Conservation (phyloP, 2,888 invertebrate species). For the Gerris lacustris region DNA sequence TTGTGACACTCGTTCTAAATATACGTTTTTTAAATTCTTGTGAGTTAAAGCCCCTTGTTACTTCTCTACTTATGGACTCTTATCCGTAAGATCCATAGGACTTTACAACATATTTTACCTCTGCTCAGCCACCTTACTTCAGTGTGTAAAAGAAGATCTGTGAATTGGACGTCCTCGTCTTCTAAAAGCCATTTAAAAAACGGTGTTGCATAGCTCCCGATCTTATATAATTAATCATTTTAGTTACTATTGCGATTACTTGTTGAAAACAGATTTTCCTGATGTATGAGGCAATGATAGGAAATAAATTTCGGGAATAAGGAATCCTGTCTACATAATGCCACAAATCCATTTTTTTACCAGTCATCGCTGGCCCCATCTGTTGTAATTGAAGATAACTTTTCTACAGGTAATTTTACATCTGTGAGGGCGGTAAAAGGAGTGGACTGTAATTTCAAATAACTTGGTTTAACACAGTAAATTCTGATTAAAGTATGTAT, state of each 20-base stretch:
- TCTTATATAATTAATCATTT: background rate
- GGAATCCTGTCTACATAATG: constrained; percentile 2
- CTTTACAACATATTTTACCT: no score
- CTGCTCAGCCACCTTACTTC: background rate
- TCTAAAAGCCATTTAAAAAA: background rate
- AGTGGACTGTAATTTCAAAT: no score
- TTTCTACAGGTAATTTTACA: constrained; percentile 2
- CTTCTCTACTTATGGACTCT: no score
- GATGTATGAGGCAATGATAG: background rate
- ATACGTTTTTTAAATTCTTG: no score
- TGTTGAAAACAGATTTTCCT: constrained; percentile 2
- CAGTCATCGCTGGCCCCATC: constrained; percentile 5
- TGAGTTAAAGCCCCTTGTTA: no score
- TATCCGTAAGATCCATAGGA: no score
- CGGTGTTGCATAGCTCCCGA: background rate
- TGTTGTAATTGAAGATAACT: constrained; percentile 2
- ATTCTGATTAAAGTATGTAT: no score
- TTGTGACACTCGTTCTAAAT: no score
- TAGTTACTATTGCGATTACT: background rate
- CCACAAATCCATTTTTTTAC: background rate
- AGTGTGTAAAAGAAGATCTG: background rate
- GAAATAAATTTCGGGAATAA: constrained; percentile 5
- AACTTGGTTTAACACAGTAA: no score
- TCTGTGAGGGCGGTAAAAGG: no score
- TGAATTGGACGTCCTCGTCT: background rate